Percentiles rank a stretch among this genome's conserved stretches.
These are phyloP conservation scores for Cynodonichthys magdalenae DNA, from an alignment of 2,797 vertebrate genomes.

Conservation along the genomic window DNA sequence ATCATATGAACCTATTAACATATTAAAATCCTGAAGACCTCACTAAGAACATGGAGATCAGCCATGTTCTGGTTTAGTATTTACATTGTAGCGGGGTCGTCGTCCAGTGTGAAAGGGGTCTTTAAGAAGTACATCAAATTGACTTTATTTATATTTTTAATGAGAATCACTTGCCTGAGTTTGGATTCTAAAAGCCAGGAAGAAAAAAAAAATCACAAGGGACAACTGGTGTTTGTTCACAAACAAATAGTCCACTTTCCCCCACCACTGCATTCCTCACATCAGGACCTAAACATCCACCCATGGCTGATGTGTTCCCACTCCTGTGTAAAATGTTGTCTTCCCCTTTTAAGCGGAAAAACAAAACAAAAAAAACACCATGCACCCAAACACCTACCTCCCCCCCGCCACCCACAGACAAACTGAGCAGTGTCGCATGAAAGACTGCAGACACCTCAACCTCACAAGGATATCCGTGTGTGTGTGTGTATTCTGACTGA, in stretches of 20 bases:
- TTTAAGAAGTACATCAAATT: no score
- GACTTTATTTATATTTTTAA: conserved; percentile 24
- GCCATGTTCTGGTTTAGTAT: no score
- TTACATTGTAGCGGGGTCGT: no score
- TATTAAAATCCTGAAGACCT: no score
- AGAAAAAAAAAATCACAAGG: background rate
- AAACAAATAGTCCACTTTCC: conserved; percentile 14
- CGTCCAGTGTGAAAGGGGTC: no score
- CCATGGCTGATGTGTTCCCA: conserved; percentile 13
- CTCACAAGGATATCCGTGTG: conserved; percentile 53
- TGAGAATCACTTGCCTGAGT: conserved; percentile 12
- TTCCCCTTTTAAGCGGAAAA: conserved; percentile 53
- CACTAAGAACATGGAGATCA: no score
- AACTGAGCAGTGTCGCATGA: conserved; percentile 43
- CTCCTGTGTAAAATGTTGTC: conserved; percentile 4
- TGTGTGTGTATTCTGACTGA: conserved; percentile 41
- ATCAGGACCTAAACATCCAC: conserved; percentile 24
- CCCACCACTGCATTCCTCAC: conserved; percentile 19
- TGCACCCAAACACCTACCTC: conserved; percentile 52
- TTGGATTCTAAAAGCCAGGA: background rate
- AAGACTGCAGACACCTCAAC: conserved; percentile 65
- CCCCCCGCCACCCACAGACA: conserved; percentile 67
- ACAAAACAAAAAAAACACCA: conserved; percentile 55
- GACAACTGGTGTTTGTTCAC: background rate
- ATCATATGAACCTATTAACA: no score